A percentile compares a stretch with the other conserved stretches of the same genome.
These are phyloP conservation scores for Athripsodes cinereus DNA, from an alignment of 2,888 invertebrate genomes.

Conservation along the genomic window DNA sequence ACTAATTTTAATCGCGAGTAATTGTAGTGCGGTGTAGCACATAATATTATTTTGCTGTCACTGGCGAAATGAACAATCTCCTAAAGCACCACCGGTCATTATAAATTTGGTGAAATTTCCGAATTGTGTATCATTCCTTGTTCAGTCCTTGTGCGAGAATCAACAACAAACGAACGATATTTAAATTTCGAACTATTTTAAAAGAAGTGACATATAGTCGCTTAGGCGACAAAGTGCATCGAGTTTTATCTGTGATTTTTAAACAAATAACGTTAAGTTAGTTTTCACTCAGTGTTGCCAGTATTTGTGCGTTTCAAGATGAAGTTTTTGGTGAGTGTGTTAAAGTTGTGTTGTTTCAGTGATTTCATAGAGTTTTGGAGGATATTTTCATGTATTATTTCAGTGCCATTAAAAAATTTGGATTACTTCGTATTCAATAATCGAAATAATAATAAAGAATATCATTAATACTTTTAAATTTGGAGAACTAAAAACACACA, in stretches of 20 bases:
- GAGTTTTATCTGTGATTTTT: no score
- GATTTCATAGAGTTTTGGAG: no score
- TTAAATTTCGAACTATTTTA: background rate
- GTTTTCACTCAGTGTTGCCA: constrained; percentile 24
- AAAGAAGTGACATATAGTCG: constrained; percentile 12
- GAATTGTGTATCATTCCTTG: constrained; percentile 46
- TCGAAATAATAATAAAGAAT: no score
- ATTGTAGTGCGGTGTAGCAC: background rate
- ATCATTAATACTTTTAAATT: no score
- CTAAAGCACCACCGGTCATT: constrained; percentile 31
- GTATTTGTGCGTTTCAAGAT: constrained; percentile 44
- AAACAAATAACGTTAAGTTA: no score
- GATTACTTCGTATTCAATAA: no score
- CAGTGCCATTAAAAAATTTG: no score
- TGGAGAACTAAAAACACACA: no score
- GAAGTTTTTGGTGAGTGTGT: constrained; percentile 54
- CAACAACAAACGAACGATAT: constrained; percentile 3
- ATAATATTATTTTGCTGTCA: background rate
- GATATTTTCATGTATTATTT: no score
- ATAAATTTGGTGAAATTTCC: constrained; percentile 49
- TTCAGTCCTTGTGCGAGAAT: constrained; percentile 43
- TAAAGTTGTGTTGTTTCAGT: no score
- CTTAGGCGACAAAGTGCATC: constrained; percentile 5
- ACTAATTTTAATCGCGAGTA: background rate
- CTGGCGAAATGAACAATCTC: background rate